Evolutionary conservation across 2,797 vertebrate species (phyloP), one percentile per base, ranked within the genome.

Genomic region (Threskiornis aethiopicus): DNA sequence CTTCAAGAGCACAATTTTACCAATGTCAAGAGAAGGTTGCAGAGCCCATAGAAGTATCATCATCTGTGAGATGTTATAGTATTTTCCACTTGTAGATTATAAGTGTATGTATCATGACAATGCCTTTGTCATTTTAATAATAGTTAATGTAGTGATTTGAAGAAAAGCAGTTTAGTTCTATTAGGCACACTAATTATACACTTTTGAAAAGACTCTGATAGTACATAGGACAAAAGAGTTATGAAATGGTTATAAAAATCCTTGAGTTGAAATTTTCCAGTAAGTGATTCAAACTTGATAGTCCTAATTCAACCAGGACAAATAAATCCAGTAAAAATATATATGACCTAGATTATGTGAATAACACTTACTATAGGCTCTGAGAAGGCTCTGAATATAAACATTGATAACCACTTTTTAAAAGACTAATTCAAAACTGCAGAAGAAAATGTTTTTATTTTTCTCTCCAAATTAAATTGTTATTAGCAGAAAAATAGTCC

Each of bases 231-330:
- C 84, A 92, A 88, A 95, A 54, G 71, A 96, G 79, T 97, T 97
- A 95, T 6, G 58, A 93, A 97, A 97, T 66, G 82, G 61, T 96
- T 97, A 95, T 10, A 82, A 90, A 98, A 98, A 88, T 95, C 88
- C 77, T 89, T 64, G 87, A 95, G 70, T 76, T 95, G 85, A 82
- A 94, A 90, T 61, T 96, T 97, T 96, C 55, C 3, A 2, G 59
- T 87, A 64, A 93, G 76, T 55, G 82, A 92, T 94, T 97, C 79
- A 86, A 79, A 85, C 20, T 62, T 62, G 89, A 54, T 72, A 73
- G 72, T 81, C 39, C 78, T 96, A 64, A 78, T 96, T 95, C 79
- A 96, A 84, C 61, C 84, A 96, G 78, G 73, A 84, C 61, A 94
- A 96, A 98, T 96, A 96, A 96, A 96, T 94, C 64, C 73, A 78